These are phyloP conservation scores for Leucoraja ocellata DNA, from an alignment of 2,797 vertebrate genomes.

Conservation along the genomic window DNA sequence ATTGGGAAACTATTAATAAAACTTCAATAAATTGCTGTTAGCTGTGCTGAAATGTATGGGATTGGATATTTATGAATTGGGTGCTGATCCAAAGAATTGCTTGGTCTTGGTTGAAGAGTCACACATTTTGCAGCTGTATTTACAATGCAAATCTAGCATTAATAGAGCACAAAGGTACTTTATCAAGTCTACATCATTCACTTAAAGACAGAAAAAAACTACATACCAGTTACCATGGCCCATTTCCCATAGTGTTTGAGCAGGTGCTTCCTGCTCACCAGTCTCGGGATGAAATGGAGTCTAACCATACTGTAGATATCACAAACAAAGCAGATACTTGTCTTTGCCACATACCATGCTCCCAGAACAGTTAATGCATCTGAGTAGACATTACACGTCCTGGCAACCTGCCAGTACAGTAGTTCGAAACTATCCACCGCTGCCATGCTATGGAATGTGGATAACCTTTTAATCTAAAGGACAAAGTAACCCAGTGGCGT, in stretches of 20 bases:
- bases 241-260: constrained; percentile 74
- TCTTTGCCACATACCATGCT: constrained; percentile 71
- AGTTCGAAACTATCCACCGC: constrained; percentile 85
- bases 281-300: constrained; percentile 74
- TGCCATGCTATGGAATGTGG: constrained; percentile 64
- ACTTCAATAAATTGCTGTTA: neutral
- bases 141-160: neutral
- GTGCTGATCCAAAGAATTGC: neutral
- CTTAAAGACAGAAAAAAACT: constrained; percentile 8
- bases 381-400: constrained; percentile 68
- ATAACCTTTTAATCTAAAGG: neutral
- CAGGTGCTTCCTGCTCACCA: constrained; percentile 61
- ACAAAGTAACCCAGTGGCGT: neutral
- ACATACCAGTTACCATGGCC: constrained; percentile 83
- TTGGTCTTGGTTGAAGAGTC: neutral
- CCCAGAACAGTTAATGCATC: constrained; percentile 82
- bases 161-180: neutral
- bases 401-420: constrained; percentile 76
- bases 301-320: constrained; percentile 68
- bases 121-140: neutral
- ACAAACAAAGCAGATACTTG: constrained; percentile 58
- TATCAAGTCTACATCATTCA: neutral
- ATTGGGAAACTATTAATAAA: neutral
- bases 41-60: no score
- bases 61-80: neutral